Evolutionary conservation across 2,888 invertebrate genomes (phyloP).

Genomic region (Macrosoma leucophasiata): DNA sequence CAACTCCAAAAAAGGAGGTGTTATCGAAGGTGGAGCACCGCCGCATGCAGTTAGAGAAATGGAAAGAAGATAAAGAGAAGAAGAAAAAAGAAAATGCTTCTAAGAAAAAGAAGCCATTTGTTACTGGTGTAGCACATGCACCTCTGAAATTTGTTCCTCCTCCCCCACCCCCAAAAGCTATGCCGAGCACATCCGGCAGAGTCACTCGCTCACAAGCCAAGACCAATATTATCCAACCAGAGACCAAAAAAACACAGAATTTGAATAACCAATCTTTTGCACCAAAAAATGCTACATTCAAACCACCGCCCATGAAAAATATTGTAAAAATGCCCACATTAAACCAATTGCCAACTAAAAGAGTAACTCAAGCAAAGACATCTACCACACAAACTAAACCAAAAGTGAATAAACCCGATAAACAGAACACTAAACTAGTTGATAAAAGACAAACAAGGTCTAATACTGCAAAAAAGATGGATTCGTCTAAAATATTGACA

Average conservation of each 20-base stretch:
- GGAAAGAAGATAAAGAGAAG: slow-evolving; percentile 61
- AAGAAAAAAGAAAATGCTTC: slow-evolving; percentile 44
- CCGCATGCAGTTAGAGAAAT: slow-evolving; percentile 52
- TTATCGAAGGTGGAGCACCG: slow-evolving; percentile 43
- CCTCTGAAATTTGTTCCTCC: slow-evolving; percentile 42
- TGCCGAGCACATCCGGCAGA: slow-evolving; percentile 50
- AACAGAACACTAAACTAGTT: slow-evolving; percentile 7
- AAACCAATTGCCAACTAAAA: slow-evolving; percentile 14
- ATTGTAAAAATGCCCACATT: slow-evolving; percentile 36
- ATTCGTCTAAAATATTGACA: too few relatives aligned
- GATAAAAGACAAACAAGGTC: slow-evolving; percentile 3
- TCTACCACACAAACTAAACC: slow-evolving; percentile 35
- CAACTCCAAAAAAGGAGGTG: slow-evolving; percentile 23
- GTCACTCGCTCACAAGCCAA: slow-evolving; percentile 53
- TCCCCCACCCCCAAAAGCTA: slow-evolving; percentile 40
- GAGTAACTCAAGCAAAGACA: neutral
- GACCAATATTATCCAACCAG: slow-evolving; percentile 16
- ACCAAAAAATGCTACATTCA: slow-evolving; percentile 70
- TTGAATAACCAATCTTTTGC: slow-evolving; percentile 56
- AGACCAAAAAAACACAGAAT: slow-evolving; percentile 12
- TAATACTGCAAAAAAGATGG: too few relatives aligned
- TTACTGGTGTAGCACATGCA: slow-evolving; percentile 44
- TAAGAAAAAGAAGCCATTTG: slow-evolving; percentile 58
- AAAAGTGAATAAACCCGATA: slow-evolving; percentile 4
- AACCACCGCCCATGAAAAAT: slow-evolving; percentile 52